A percentile compares a stretch with the other conserved stretches of the same genome.
phyloP scores from a whole-genome alignment of 53 echinoderm and acorn worm genomes.

The Arbacia lixula region DNA sequence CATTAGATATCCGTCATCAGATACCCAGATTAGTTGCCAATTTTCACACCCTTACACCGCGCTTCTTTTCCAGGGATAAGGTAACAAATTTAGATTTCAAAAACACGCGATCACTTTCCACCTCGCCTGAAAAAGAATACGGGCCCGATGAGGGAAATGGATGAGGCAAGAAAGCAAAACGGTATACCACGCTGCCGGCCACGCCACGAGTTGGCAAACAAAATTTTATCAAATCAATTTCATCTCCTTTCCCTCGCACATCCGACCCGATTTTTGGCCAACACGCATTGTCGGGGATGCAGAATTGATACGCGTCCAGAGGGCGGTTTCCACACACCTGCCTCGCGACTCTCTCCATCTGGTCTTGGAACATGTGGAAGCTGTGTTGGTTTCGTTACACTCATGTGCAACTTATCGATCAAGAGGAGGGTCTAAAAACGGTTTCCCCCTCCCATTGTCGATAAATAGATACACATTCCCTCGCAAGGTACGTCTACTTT shows the following conservation, averaged over 20 bases:
- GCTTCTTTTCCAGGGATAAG: constrained; percentile 29
- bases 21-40: constrained; percentile 54
- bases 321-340: no score
- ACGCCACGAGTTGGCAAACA: constrained; percentile 49
- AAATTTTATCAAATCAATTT: constrained; percentile 56
- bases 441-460: no score
- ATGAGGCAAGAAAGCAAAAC: constrained; percentile 34
- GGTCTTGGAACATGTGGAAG: no score
- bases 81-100: constrained; percentile 54
- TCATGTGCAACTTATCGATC: no score
- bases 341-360: no score
- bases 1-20: constrained; percentile 48
- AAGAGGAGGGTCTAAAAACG: no score
- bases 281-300: no score
- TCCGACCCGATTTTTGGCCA: no score
- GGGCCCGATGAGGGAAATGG: constrained; percentile 7
- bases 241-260: background rate
- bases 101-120: constrained; percentile 42
- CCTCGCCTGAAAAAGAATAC: constrained; percentile 13
- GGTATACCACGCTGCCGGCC: constrained; percentile 47
- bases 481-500: no score
- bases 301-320: no score
- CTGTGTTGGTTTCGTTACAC: no score
- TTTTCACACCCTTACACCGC: constrained; percentile 54
- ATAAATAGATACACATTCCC: no score